Percentiles rank a stretch among this genome's conserved stretches.
Evolutionary conservation across 2,113 vertebrate species (phyloP).

Genomic region (Limanda limanda): DNA sequence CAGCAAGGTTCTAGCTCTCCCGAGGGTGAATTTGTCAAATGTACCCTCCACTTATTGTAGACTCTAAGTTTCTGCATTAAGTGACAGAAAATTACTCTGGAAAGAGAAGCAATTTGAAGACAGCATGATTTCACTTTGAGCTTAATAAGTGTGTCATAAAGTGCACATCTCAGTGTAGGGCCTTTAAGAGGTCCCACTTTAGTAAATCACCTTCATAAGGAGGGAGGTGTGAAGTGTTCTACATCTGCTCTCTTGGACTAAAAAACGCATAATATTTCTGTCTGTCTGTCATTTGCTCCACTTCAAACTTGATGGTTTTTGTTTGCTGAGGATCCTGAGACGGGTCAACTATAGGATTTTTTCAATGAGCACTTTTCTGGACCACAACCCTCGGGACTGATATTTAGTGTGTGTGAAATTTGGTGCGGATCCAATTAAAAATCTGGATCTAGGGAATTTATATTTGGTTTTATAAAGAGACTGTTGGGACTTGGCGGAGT

Average conservation of each 20-base stretch:
- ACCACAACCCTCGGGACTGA: too few relatives aligned
- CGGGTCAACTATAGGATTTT: too few relatives aligned
- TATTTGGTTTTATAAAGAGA: too few relatives aligned
- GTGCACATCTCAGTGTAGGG: slow-evolving; percentile 28
- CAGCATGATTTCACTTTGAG: slow-evolving; percentile 24
- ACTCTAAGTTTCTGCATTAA: slow-evolving; percentile 41
- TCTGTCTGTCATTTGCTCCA: too few relatives aligned
- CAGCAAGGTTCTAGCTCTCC: slow-evolving; percentile 13
- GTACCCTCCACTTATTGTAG: slow-evolving; percentile 23
- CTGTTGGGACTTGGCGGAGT: too few relatives aligned
- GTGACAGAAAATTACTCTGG: slow-evolving; percentile 53
- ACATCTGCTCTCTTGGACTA: neutral
- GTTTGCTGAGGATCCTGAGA: too few relatives aligned
- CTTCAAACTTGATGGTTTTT: too few relatives aligned
- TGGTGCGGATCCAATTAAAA: too few relatives aligned
- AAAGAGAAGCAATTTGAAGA: slow-evolving; percentile 39
- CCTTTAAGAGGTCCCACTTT: slow-evolving; percentile 45
- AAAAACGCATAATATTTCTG: neutral
- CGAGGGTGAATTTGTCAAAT: slow-evolving; percentile 35
- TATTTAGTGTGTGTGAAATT: too few relatives aligned
- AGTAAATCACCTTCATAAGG: slow-evolving; percentile 23
- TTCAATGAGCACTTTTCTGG: too few relatives aligned
- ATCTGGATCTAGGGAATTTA: too few relatives aligned
- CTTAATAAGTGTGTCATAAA: slow-evolving; percentile 48
- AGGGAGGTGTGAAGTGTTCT: slow-evolving; percentile 10